These are phyloP conservation scores for Spodoptera exigua DNA, from an alignment of 2,888 invertebrate genomes.

Conservation along the genomic window DNA sequence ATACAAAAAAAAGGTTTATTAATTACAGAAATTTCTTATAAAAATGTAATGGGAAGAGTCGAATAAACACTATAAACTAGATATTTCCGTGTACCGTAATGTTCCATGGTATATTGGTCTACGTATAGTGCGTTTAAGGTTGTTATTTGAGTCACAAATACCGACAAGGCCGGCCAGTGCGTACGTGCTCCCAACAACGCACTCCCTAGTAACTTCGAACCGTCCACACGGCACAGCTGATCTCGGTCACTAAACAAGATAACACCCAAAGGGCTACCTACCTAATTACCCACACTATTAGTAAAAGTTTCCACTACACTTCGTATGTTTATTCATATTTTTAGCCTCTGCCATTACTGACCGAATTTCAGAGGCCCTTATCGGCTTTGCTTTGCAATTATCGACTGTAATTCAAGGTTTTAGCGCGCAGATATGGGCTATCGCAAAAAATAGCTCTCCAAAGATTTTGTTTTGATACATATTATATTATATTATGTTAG, in stretches of 20 bases:
- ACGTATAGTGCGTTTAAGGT: constrained; percentile 40
- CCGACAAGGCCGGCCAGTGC: constrained; percentile 64
- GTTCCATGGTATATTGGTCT: constrained; percentile 20
- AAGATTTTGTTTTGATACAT: constrained; percentile 7
- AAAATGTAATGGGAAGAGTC: constrained; percentile 9
- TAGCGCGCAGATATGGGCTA: constrained; percentile 25
- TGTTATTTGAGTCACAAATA: constrained; percentile 57
- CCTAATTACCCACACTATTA: constrained; percentile 60
- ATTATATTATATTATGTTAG: too few relatives aligned
- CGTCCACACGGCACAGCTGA: constrained; percentile 34
- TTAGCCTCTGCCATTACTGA: constrained; percentile 33
- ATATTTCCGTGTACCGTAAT: constrained; percentile 30
- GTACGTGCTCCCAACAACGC: constrained; percentile 73
- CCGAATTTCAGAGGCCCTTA: constrained; percentile 37
- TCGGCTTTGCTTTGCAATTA: constrained; percentile 33
- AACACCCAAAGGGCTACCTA: constrained; percentile 25
- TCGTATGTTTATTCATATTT: constrained; percentile 30
- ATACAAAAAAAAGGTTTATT: too few relatives aligned
- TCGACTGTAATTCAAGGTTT: constrained; percentile 37
- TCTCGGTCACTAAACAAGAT: constrained; percentile 33
- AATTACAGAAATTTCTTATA: too few relatives aligned
- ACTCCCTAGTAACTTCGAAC: constrained; percentile 54
- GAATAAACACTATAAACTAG: constrained; percentile 7
- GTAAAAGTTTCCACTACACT: constrained; percentile 52
- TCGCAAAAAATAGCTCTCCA: constrained; percentile 20